Base-by-base conservation (phyloP, 1,140 invertebrate genomes). In the Ylistrum balloti region DNA sequence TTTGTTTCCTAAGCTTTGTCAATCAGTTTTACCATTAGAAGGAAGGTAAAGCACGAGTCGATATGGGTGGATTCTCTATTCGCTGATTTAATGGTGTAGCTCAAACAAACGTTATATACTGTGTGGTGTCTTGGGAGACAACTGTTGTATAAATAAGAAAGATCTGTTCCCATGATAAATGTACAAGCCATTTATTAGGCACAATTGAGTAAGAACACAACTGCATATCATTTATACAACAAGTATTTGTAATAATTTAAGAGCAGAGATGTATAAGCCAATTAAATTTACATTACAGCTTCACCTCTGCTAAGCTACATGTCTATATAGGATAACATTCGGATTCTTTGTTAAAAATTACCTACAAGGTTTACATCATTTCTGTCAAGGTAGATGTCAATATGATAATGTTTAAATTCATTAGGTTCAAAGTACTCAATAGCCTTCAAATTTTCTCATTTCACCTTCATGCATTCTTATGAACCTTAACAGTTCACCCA, bases 161-260 rank as follows among this genome's bases (percentile, higher is more conserved):
- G 28, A 28, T 5, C 5, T 11, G 5, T 28, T 74, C 56, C 1
- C n/a, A 28, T 74, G 56, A 74, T 74, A 74, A 74, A 74, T 74
- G 56, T 74, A 74, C 56, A 74, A 74, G 56, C 56, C 56, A 74
- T 74, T 74, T 74, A 74, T 74, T 74, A 74, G 56, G 56, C 56
- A 74, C 56, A 74, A 74, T 74, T 74, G 56, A 74, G 56, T 74
- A 74, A 74, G 56, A 74, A 74, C 56, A 74, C 56, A 74, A 74
- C 56, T 74, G 56, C 56, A 74, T 74, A 74, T 74, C 56, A 74
- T 74, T 74, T 74, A 74, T 74, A 74, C 56, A 38, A 38, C 35
- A 74, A 74, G 56, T 74, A 74, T 28, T 74, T 74, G 56, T 74
- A 74, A 74, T 74, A 74, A 74, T 74, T 74, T 74, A 74, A 74